phyloP scores from a whole-genome alignment of 2,797 vertebrate species.

The Phataginus tetradactyla region DNA sequence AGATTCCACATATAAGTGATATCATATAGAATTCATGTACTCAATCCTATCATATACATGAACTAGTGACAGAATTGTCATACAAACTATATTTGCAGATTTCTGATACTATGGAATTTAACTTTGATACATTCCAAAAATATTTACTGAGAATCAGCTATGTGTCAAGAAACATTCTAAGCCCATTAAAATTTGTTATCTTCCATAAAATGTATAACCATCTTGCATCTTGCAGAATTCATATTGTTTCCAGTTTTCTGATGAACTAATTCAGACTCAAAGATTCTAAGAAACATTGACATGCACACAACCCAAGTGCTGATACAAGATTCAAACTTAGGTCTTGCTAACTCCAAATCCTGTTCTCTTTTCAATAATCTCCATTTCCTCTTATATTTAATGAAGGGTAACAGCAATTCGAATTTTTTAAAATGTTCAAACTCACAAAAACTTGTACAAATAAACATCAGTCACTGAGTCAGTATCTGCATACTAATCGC shows the following conservation, averaged over 20 bases:
- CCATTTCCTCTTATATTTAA: not conserved
- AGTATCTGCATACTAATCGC: not conserved
- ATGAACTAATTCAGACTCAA: not conserved
- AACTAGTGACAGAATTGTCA: not conserved
- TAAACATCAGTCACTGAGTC: not conserved
- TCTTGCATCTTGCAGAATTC: not conserved
- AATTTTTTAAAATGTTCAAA: not conserved
- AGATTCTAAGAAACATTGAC: not conserved
- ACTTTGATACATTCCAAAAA: not conserved
- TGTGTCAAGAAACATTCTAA: not conserved
- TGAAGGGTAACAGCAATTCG: not conserved
- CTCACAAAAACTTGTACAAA: not conserved
- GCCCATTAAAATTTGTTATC: not conserved
- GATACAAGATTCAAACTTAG: not conserved
- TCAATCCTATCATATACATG: not conserved
- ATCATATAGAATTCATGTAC: not conserved
- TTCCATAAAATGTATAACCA: not conserved
- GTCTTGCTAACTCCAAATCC: conserved; percentile 19
- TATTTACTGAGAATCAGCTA: not conserved
- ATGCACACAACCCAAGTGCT: not conserved
- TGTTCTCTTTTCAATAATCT: not conserved
- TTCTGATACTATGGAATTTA: not conserved
- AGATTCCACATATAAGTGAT: not conserved
- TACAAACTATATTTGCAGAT: not conserved
- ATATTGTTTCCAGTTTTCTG: not conserved